phyloP scores from a whole-genome alignment of 1,140 invertebrate genomes.

The Melitaea cinxia region DNA sequence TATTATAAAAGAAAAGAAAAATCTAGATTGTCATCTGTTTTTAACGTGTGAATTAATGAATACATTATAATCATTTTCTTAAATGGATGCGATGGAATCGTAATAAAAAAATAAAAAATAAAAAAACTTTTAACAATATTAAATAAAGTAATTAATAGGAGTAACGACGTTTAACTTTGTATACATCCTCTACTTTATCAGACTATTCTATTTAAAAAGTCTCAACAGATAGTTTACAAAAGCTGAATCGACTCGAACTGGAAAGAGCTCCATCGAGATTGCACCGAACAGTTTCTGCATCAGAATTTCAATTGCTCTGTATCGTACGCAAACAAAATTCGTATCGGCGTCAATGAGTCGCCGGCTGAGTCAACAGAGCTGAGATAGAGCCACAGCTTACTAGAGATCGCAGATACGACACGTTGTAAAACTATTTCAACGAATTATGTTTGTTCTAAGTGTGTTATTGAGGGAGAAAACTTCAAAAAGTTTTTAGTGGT shows the following conservation, averaged over 20 bases:
- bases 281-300: constrained; percentile 5
- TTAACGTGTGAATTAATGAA: too few species aligned
- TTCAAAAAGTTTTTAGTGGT: neutral
- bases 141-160: too few species aligned
- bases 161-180: neutral
- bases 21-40: too few species aligned
- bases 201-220: constrained; percentile 5
- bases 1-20: too few species aligned
- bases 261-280: neutral
- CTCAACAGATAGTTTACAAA: neutral
- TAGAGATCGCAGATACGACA: constrained; percentile 25
- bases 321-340: constrained; percentile 42
- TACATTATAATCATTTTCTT: too few species aligned
- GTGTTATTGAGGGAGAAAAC: neutral
- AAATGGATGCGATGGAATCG: too few species aligned
- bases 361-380: constrained; percentile 44
- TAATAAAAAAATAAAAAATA: too few species aligned
- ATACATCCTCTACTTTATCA: neutral
- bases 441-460: neutral
- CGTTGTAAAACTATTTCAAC: constrained; percentile 13
- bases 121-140: too few species aligned
- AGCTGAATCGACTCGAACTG: constrained; percentile 1
- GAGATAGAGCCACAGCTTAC: constrained; percentile 27
- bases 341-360: constrained; percentile 41
- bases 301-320: constrained; percentile 18